These are phyloP conservation scores for Ganaspis sp. DNA, from an alignment of 1,140 invertebrate species.

Conservation along the genomic window DNA sequence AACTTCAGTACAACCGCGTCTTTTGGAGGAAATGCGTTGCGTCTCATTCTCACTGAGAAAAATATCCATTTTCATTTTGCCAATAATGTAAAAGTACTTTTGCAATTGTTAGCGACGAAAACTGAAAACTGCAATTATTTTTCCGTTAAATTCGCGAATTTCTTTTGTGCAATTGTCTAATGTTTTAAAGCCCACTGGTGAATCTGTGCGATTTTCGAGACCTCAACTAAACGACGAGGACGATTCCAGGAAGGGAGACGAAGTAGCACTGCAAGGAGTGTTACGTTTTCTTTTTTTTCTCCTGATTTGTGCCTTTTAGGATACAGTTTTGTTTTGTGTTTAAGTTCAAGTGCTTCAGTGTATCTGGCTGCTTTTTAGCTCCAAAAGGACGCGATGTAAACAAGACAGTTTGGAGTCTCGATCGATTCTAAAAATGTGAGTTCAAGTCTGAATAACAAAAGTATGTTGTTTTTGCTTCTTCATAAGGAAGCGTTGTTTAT, in stretches of 20 bases:
- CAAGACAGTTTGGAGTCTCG: neutral
- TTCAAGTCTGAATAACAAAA: neutral
- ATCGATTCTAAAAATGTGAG: neutral
- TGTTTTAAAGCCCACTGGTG: conserved; percentile 15
- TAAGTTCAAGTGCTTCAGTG: conserved; percentile 1
- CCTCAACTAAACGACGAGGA: neutral
- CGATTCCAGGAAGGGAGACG: conserved; percentile 28
- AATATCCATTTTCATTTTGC: neutral
- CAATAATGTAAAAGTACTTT: neutral
- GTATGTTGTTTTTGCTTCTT: neutral
- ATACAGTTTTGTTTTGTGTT: conserved; percentile 6
- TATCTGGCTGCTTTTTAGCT: neutral
- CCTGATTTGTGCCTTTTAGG: conserved; percentile 22
- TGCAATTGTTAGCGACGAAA: no score
- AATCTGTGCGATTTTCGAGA: neutral
- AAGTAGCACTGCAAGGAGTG: conserved; percentile 8
- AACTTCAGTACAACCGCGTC: conserved; percentile 60
- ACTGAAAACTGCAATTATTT: neutral
- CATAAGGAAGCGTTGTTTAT: neutral
- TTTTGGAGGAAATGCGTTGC: neutral
- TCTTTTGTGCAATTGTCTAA: neutral
- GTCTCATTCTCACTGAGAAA: neutral
- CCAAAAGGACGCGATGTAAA: neutral
- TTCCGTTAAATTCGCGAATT: neutral
- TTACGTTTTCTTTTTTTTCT: conserved; percentile 27